A percentile compares a stretch with the other conserved stretches of the same genome.
Evolutionary conservation across 2,113 vertebrate species (phyloP).

Genomic region (Mormoops blainvillei): DNA sequence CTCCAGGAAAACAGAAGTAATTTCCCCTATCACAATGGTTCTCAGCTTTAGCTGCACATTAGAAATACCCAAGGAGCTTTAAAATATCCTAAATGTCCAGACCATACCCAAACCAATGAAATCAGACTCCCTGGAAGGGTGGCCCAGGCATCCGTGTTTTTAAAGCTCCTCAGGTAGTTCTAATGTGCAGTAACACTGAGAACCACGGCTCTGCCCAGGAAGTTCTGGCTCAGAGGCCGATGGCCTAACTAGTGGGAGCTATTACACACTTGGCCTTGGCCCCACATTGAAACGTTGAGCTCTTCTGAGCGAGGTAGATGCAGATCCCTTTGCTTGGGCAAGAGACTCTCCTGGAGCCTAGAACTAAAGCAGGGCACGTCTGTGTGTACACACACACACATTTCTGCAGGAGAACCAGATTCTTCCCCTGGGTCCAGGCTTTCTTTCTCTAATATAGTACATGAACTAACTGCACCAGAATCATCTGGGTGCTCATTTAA

Average conservation of each 20-base stretch:
- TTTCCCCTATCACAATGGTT: background rate
- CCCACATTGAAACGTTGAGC: background rate
- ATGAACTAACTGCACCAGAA: background rate
- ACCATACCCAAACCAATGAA: background rate
- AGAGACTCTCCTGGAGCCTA: background rate
- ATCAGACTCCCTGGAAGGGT: background rate
- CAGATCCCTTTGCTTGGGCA: background rate
- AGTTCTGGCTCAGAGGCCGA: background rate
- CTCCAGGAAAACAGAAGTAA: background rate
- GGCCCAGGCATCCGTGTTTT: background rate
- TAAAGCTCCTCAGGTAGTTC: background rate
- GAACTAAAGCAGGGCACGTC: background rate
- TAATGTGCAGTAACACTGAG: background rate
- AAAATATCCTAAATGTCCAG: background rate
- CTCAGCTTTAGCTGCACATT: background rate
- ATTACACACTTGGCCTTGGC: background rate
- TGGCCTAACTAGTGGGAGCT: background rate
- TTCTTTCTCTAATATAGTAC: background rate
- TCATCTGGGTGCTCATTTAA: background rate
- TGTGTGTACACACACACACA: background rate
- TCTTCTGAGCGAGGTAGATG: background rate
- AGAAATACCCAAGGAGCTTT: background rate
- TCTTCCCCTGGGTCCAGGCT: background rate
- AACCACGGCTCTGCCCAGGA: background rate
- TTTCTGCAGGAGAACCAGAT: background rate